Evolutionary conservation across 2,113 vertebrate genomes (phyloP).

Genomic region (Rhineura floridana): DNA sequence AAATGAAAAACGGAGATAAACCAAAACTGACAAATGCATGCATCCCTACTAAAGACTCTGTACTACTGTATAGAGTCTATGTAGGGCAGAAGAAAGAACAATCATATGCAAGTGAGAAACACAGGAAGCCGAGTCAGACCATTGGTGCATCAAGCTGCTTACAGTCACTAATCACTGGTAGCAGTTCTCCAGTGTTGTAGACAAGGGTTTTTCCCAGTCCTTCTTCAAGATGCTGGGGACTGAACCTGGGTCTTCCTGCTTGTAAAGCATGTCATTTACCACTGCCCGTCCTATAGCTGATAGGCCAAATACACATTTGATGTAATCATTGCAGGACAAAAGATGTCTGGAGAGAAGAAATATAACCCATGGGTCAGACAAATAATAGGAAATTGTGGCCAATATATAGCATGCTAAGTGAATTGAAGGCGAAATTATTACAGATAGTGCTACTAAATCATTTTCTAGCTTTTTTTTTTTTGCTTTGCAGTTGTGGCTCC

Average conservation of each 20-base stretch:
- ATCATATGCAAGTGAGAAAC: neutral
- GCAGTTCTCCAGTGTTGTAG: neutral
- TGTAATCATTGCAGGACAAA: neutral
- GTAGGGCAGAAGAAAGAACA: neutral
- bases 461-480: neutral
- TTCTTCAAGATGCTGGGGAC: neutral
- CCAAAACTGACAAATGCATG: no score
- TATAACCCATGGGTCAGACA: neutral
- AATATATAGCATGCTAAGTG: neutral
- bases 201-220: neutral
- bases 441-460: neutral
- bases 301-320: slow-evolving; percentile 4
- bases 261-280: no score
- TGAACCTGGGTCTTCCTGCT: neutral
- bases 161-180: neutral
- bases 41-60: no score
- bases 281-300: no score
- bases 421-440: neutral
- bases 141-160: no score
- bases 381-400: neutral
- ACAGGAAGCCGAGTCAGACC: neutral
- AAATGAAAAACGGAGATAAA: no score
- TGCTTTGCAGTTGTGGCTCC: neutral
- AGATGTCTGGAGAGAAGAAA: neutral
- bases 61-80: no score